Percentiles rank a stretch among this genome's conserved stretches.
These are phyloP conservation scores for Melinaea marsaeus DNA, from an alignment of 2,888 invertebrate genomes.

Conservation along the genomic window DNA sequence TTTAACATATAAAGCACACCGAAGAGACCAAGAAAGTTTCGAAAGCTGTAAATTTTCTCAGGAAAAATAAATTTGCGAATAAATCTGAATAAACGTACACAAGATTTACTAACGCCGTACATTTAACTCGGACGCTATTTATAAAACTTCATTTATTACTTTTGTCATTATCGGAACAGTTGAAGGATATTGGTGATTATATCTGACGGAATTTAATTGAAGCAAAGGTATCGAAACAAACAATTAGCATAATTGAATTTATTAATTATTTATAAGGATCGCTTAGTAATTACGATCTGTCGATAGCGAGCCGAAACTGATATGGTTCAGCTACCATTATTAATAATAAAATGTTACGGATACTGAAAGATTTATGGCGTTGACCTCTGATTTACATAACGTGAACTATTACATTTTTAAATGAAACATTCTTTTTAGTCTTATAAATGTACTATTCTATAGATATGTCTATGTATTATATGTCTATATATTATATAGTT, in stretches of 20 bases:
- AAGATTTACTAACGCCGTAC: not conserved
- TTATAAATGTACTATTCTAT: no score
- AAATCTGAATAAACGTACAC: not conserved
- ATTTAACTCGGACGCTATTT: no score
- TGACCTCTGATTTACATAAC: constrained; percentile 8
- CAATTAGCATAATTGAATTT: constrained; percentile 11
- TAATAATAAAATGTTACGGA: constrained; percentile 22
- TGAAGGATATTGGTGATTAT: no score
- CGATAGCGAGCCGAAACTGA: constrained; percentile 15
- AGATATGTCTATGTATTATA: no score
- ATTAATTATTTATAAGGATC: constrained; percentile 3
- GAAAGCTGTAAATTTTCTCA: not conserved
- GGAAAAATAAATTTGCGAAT: not conserved
- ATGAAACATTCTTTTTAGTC: not conserved
- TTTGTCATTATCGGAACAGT: no score
- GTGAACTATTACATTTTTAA: not conserved
- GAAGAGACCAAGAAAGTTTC: not conserved
- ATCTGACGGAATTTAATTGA: not conserved
- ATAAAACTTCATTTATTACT: no score
- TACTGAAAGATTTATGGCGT: constrained; percentile 23
- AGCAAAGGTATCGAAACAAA: not conserved
- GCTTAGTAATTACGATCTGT: constrained; percentile 12
- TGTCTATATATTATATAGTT: no score
- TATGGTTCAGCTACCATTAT: constrained; percentile 13
- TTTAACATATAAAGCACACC: not conserved